Conservation (phyloP, 2,113 vertebrate species). For the Odocoileus virginianus region DNA sequence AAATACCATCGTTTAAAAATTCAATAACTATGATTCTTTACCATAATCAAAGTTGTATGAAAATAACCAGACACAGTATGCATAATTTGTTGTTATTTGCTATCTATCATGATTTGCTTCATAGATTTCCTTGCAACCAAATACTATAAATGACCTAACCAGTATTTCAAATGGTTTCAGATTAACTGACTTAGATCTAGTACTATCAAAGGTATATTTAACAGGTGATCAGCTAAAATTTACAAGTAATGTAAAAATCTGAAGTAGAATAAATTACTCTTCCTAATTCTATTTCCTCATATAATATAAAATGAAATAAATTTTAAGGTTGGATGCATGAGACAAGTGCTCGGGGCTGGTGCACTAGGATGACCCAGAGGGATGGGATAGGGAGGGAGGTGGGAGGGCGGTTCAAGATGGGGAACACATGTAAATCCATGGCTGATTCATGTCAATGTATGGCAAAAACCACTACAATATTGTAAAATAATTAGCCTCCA, state of each 20-base stretch:
- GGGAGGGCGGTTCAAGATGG: no score
- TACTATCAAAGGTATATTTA: neutral
- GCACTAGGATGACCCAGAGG: no score
- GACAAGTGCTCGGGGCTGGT: no score
- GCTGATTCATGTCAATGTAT: no score
- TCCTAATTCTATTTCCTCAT: neutral
- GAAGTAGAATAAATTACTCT: conserved; percentile 4
- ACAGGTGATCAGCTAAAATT: conserved; percentile 1
- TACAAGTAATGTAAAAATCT: neutral
- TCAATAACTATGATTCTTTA: neutral
- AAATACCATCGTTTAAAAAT: conserved; percentile 11
- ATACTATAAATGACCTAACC: conserved; percentile 5
- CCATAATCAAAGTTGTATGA: neutral
- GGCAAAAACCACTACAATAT: no score
- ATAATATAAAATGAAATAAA: neutral
- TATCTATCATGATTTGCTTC: neutral
- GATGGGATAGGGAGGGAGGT: no score
- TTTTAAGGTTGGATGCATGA: neutral
- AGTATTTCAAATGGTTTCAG: conserved; percentile 34
- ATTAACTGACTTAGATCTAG: neutral
- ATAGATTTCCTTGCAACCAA: conserved; percentile 12
- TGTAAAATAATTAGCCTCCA: no score
- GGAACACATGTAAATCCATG: no score
- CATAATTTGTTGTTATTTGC: neutral
- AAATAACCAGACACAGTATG: neutral